Evolutionary conservation across 2,797 vertebrate genomes (phyloP), one percentile per base, ranked within the genome.

Genomic region (Taeniopygia guttata): DNA sequence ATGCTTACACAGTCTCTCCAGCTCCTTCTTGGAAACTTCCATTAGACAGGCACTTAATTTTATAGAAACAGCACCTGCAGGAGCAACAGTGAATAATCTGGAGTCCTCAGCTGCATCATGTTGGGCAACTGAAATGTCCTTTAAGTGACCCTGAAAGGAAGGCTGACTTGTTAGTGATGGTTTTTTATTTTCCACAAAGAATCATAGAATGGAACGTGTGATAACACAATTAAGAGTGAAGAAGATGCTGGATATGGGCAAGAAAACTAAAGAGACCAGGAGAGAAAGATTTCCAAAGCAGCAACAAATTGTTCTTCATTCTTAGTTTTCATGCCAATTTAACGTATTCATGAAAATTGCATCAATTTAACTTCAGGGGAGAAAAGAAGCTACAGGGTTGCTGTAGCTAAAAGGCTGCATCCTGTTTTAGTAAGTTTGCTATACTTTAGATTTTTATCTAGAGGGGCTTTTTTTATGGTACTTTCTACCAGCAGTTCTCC

Each of bases 331-430:
- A 45, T 51, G 56, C 49, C 84, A 93, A 62, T 92, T 91, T 84
- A 93, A 89, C 0, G 13, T 74, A 56, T 85, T 92, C 45, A 11
- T 67, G 90, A 90, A 95, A 96, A 96, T 88, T 91, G 70, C 84
- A 68, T 90, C 90, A 66, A 79, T 95, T 94, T 94, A 90, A 79
- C 94, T 90, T 93, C 67, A 78, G 63, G 59, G 70, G 70, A 88
- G 56, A 77, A 87, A 42, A 87, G 70, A 67, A 91, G 19, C 88
- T 69, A 21, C 59, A 63, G 85, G 55, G n/a, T 18, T 93, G 32
- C 55, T 76, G 63, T 55, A 78, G 78, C 76, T 91, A 54, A 73
- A 94, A 87, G 70, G 69, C 73, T 84, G n/a, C 43, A 58, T 86
- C 62, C 51, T 88, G 51, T 64, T 93, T 88, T 58, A 79, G 40